These are phyloP conservation scores for Pycnomerus fuliginosus DNA, from an alignment of 2,888 invertebrate species.

Conservation along the genomic window DNA sequence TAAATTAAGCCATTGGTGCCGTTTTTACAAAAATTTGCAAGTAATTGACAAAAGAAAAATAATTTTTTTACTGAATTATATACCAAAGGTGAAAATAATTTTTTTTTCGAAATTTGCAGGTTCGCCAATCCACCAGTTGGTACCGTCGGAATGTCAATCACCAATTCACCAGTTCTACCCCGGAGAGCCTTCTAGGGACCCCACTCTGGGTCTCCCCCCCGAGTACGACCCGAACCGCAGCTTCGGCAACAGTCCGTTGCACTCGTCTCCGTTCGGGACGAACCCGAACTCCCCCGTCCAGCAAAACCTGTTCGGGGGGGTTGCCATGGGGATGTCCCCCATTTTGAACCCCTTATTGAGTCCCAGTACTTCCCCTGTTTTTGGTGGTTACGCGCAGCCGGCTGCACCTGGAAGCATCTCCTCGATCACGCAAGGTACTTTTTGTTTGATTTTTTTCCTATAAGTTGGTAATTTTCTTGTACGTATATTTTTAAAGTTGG, in stretches of 20 bases:
- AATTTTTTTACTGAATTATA: no score
- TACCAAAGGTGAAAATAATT: not conserved
- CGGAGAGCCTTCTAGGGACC: slow-evolving; percentile 43
- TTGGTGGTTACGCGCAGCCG: slow-evolving; percentile 39
- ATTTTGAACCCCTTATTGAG: slow-evolving; percentile 44
- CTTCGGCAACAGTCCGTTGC: slow-evolving; percentile 34
- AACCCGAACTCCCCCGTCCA: slow-evolving; percentile 43
- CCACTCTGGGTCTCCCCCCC: slow-evolving; percentile 38
- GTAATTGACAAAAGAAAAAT: no score
- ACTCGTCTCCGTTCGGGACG: slow-evolving; percentile 41
- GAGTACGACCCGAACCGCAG: slow-evolving; percentile 36
- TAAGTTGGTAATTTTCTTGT: not conserved
- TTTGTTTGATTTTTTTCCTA: slow-evolving; percentile 4
- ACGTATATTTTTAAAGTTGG: not conserved
- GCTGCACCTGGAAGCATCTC: slow-evolving; percentile 50
- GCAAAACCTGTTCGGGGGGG: slow-evolving; percentile 39
- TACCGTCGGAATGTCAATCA: slow-evolving; percentile 50
- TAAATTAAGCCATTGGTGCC: no score
- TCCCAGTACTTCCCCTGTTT: slow-evolving; percentile 45
- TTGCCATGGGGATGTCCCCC: slow-evolving; percentile 43
- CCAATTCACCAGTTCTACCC: slow-evolving; percentile 61
- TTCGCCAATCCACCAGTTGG: slow-evolving; percentile 62
- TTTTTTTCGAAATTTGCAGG: slow-evolving; percentile 47
- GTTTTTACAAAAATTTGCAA: no score
- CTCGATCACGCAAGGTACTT: slow-evolving; percentile 59